A percentile compares a stretch with the other conserved stretches of the same genome.
Conservation (phyloP, 2,113 vertebrate species). For the Sinocyclocheilus anophthalmus region DNA sequence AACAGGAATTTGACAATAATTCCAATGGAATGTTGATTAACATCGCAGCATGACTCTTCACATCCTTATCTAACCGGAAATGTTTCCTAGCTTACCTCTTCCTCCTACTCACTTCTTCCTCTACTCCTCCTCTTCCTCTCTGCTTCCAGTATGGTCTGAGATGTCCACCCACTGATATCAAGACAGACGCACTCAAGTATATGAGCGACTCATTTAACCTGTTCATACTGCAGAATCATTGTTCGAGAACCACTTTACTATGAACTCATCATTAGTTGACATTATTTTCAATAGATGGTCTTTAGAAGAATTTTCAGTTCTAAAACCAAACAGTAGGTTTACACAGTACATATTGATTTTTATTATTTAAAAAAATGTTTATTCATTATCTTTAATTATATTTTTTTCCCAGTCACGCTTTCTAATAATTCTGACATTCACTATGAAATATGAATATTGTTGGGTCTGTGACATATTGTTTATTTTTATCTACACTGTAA, state of each 20-base stretch:
- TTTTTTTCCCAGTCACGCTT: no score
- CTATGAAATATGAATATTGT: no score
- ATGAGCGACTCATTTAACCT: conserved; percentile 11
- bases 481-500: no score
- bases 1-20: conserved; percentile 39
- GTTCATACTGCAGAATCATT: background rate
- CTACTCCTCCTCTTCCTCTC: background rate
- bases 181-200: background rate
- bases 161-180: conserved; percentile 30
- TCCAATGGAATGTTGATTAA: conserved; percentile 45
- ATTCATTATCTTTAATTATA: no score
- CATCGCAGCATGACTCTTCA: conserved; percentile 36
- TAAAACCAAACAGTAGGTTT: background rate
- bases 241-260: background rate
- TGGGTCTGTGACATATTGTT: no score
- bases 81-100: conserved; percentile 47
- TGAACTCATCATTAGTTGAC: background rate
- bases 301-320: background rate
- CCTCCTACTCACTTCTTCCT: conserved; percentile 47
- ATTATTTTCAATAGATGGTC: background rate
- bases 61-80: conserved; percentile 56
- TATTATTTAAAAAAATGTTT: no score
- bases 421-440: no score
- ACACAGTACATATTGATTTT: no score
- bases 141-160: background rate